Base-by-base conservation (phyloP, 2,113 vertebrate genomes). In the Rhabdomys dilectus region DNA sequence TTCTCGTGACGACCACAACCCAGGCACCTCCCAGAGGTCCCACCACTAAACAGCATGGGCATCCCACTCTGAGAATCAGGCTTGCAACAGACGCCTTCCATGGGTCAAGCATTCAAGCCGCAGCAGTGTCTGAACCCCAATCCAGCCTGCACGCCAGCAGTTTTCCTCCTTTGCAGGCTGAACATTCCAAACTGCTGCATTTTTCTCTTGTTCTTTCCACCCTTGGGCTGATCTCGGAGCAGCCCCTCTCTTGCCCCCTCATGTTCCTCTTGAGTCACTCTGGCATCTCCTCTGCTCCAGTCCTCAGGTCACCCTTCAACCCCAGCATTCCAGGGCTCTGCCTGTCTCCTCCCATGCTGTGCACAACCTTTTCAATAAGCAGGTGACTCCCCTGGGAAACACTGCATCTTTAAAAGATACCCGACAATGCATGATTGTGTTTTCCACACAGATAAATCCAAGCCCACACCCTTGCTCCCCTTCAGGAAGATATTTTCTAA, bases 181-280 rank as follows among this genome's bases (percentile, higher is more conserved):
- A 36, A 31, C 26, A 9, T 29, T 31, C 68, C 21, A 9, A 76
- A 31, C 2, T 0, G 8, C 34, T 51, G 5, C 10, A 81, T n/a
- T 4, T 17, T 24, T 16, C 60, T 21, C 89, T 87, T 87, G 26
- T 29, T 51, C 15, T 58, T 81, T 39, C 48, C 51, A 76, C 84
- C 58, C 34, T 0, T 8, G 19, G 5, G 39, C 31, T 16, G 0
- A 22, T 48, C 22, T 64, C 19, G 8, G 39, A 45, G 42, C 21
- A 10, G 29, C 62, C 12, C 3, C 9, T 62, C 8, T 7, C 16
- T 0, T 13, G 1, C 16, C 0, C 34, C 5, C 5, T 31, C 68
- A 29, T 31, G 48, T 6, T 26, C 85, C 62, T 70, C 36, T 73
- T 76, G 60, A 19, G 17, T 45, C 36, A 31, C 4, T 8, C 76